Conservation (phyloP, 2,113 vertebrate genomes). For the Grammomys surdaster region DNA sequence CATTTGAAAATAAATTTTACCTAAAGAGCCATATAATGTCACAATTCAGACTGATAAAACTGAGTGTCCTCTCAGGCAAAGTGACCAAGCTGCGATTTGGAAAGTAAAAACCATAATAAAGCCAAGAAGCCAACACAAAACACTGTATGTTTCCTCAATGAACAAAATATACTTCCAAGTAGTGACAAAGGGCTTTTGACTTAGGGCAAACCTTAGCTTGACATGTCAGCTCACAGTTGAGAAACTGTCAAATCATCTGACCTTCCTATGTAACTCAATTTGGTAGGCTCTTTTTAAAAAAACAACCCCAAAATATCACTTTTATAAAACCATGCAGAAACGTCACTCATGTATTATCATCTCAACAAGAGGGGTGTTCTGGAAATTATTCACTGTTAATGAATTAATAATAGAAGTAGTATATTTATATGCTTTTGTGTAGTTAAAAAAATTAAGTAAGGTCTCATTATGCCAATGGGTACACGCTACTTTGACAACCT, state of each 20-base stretch:
- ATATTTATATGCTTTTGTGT: conserved; percentile 65
- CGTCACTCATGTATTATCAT: conserved; percentile 62
- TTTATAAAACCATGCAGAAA: conserved; percentile 59
- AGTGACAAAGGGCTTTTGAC: conserved; percentile 64
- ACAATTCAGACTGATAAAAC: neutral
- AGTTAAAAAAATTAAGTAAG: conserved; percentile 19
- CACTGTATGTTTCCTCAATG: neutral
- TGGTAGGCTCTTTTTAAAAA: conserved; percentile 47
- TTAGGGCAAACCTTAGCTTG: conserved; percentile 44
- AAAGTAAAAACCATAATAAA: conserved; percentile 46
- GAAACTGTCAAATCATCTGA: conserved; percentile 53
- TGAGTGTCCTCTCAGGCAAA: conserved; percentile 33
- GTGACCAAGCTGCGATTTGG: neutral
- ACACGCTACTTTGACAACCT: conserved; percentile 77
- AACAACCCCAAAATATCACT: conserved; percentile 76
- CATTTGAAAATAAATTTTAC: conserved; percentile 54
- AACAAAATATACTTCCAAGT: conserved; percentile 53
- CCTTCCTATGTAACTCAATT: conserved; percentile 35
- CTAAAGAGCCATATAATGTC: conserved; percentile 40
- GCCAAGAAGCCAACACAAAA: neutral
- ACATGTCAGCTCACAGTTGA: conserved; percentile 60
- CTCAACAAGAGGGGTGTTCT: conserved; percentile 27
- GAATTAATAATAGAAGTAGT: conserved; percentile 78
- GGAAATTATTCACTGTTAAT: conserved; percentile 81
- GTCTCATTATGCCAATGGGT: conserved; percentile 72